Conservation (phyloP, 2,113 vertebrate species). For the Synchiropus splendidus region DNA sequence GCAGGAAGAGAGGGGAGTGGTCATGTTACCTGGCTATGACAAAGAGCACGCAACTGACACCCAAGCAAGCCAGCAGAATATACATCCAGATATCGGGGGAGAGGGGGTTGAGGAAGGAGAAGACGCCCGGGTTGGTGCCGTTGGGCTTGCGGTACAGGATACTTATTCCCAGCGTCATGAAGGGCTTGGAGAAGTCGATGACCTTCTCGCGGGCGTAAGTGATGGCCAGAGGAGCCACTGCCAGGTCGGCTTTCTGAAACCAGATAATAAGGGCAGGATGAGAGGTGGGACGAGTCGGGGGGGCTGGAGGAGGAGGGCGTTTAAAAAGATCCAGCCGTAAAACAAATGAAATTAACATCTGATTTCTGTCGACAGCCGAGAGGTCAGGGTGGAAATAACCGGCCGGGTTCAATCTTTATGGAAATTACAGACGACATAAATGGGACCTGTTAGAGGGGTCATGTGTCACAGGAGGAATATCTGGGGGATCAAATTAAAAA, state of each 20-base stretch:
- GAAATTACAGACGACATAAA: conserved; percentile 28
- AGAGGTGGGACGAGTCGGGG: not conserved
- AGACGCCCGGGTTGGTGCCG: conserved; percentile 88
- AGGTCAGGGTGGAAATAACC: conserved; percentile 14
- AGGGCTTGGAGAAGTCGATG: conserved; percentile 99
- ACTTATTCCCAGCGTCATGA: conserved; percentile 91
- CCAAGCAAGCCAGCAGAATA: conserved; percentile 99
- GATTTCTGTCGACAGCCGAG: conserved; percentile 32
- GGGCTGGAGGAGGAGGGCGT: not conserved
- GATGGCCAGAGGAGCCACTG: conserved; percentile 93
- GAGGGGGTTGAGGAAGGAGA: conserved; percentile 99
- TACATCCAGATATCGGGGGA: conserved; percentile 99
- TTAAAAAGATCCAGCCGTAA: conserved; percentile 27
- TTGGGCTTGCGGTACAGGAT: conserved; percentile 98
- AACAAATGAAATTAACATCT: conserved; percentile 47
- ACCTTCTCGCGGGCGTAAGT: conserved; percentile 96
- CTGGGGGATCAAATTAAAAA: conserved; percentile 30
- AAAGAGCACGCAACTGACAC: conserved; percentile 99
- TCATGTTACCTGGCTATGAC: conserved; percentile 99
- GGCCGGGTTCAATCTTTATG: conserved; percentile 13
- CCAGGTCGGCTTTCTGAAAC: conserved; percentile 92
- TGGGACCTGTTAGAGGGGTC: too few relatives aligned
- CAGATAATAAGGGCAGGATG: conserved; percentile 30
- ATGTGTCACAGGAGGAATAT: conserved; percentile 19
- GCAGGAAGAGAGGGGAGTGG: conserved; percentile 61